Conservation (phyloP, 2,797 vertebrate species). For the Macropus fuliginosus region DNA sequence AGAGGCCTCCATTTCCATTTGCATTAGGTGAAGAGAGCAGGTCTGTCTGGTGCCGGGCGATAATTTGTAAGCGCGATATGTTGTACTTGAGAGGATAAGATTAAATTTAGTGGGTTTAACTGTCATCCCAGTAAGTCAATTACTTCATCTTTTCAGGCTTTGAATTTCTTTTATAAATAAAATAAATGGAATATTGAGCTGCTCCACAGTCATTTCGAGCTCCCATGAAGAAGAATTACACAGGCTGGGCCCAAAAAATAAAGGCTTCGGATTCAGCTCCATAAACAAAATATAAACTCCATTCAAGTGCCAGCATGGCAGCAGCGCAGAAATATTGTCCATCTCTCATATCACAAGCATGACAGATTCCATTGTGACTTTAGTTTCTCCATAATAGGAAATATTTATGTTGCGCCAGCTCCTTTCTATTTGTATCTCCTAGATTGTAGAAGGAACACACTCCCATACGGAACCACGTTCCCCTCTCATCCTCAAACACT, state of each 20-base stretch:
- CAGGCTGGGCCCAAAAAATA: constrained; percentile 84
- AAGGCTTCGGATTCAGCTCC: constrained; percentile 85
- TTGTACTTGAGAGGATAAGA: constrained; percentile 92
- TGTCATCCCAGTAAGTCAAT: constrained; percentile 92
- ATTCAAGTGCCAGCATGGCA: constrained; percentile 84
- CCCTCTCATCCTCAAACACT: constrained; percentile 54
- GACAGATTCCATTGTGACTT: constrained; percentile 87
- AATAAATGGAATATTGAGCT: constrained; percentile 92
- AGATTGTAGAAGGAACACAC: constrained; percentile 77
- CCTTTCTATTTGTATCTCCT: constrained; percentile 81
- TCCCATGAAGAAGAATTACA: constrained; percentile 89
- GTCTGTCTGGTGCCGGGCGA: constrained; percentile 88
- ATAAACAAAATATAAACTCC: constrained; percentile 89
- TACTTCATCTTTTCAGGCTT: constrained; percentile 92
- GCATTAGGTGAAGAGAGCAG: constrained; percentile 91
- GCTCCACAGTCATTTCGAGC: constrained; percentile 86
- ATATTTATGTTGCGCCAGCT: constrained; percentile 84
- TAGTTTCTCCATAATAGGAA: constrained; percentile 88
- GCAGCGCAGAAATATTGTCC: constrained; percentile 86
- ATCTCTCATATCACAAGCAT: constrained; percentile 87
- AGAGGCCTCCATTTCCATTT: constrained; percentile 91
- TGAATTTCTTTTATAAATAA: constrained; percentile 92
- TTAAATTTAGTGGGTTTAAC: constrained; percentile 92
- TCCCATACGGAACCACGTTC: constrained; percentile 72
- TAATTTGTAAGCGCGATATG: constrained; percentile 88